Conservation (phyloP, 2,113 vertebrate genomes). For the Trichomycterus rosablanca region DNA sequence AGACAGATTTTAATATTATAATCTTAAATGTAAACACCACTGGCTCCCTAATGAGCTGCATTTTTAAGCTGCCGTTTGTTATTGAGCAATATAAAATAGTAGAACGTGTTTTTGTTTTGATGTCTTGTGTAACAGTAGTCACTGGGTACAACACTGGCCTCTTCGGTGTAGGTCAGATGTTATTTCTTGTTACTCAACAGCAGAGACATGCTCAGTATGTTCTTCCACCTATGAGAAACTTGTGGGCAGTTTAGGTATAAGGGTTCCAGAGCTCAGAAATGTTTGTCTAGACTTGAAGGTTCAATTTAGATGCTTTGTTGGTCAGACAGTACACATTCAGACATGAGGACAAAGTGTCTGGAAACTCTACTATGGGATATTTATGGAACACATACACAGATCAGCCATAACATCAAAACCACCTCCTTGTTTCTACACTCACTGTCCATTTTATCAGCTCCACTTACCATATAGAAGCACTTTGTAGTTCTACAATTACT, state of each 20-base stretch:
- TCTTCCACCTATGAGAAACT: constrained; percentile 2
- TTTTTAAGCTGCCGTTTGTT: background rate
- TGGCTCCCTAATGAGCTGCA: background rate
- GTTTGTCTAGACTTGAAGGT: background rate
- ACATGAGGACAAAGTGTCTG: background rate
- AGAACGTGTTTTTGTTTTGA: background rate
- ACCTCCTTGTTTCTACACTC: background rate
- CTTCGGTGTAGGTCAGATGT: constrained; percentile 12
- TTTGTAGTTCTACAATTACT: no score
- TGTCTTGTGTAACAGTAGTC: constrained; percentile 20
- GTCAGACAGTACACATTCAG: background rate
- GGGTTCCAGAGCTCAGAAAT: constrained; percentile 13
- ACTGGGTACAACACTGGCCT: background rate
- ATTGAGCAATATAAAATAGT: constrained; percentile 1
- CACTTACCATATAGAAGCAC: no score
- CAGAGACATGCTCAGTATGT: constrained; percentile 15
- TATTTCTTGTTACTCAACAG: constrained; percentile 32
- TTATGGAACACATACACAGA: background rate
- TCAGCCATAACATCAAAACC: background rate
- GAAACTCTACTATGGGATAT: background rate
- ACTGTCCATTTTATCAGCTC: no score
- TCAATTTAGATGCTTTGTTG: background rate
- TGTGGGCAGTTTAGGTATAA: constrained; percentile 2
- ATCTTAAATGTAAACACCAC: background rate
- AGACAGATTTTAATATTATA: no score